Base-by-base conservation (phyloP, 2,888 invertebrate genomes). In the Himalopsyche anomala region DNA sequence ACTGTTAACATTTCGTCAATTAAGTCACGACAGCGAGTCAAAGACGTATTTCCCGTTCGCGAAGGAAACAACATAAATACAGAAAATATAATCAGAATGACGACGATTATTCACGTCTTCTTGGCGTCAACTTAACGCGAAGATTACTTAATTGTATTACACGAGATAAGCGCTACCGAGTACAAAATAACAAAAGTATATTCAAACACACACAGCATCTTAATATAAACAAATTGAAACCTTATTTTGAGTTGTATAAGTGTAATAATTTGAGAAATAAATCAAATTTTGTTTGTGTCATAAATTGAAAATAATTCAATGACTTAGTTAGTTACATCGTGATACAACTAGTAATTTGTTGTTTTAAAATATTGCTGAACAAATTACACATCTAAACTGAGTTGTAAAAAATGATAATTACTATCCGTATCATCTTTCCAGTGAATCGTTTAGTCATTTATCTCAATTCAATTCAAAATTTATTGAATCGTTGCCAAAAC, bases 81-180 rank as follows among this genome's bases (percentile, higher is more conserved):
- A 15, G 62, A 62, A 62, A 62, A 62, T 62, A 62, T 62, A 62
- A 62, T 62, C 62, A 62, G 19, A 62, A 62, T 62, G 28, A 62
- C 62, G 62, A 62, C 62, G 62, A 62, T 62, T 62, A 62, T 62
- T 62, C 62, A 62, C 62, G 62, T 62, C 62, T 62, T 28, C 62
- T 62, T 62, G 62, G 62, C 62, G 62, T 62, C 62, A 62, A 62
- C 62, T 62, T 62, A 62, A 28, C 62, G 62, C 19, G 62, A 62
- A 62, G 62, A 62, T 62, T 62, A 62, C 62, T 62, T 62, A 62
- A 62, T 62, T 62, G 62, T 62, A 62, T 62, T 62, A 62, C 62
- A 62, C n/a, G 62, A 62, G 62, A 62, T 62, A 62, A 62, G 62
- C 62, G 62, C 62, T 62, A 62, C 62, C 62, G n/a, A 62, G 19